Evolutionary conservation across 2,113 vertebrate genomes (phyloP).

Genomic region (Apeltes quadracus): DNA sequence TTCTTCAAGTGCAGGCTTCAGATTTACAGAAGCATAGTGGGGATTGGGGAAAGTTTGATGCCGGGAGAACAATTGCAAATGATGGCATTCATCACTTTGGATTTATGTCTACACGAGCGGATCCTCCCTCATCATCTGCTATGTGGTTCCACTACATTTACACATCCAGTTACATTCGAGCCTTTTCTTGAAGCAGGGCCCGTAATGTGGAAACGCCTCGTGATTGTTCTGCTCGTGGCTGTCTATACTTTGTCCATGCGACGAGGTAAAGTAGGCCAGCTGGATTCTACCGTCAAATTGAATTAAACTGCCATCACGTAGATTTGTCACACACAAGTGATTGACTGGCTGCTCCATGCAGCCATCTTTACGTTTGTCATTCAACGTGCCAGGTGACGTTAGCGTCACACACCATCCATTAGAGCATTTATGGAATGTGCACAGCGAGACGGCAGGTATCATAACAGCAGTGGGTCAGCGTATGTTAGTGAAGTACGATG

Average conservation of each 20-base stretch:
- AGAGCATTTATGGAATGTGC: background rate
- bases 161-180: background rate
- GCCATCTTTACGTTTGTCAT: background rate
- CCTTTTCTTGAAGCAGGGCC: background rate
- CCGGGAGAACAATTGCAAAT: background rate
- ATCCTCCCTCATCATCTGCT: background rate
- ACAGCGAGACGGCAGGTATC: background rate
- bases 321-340: background rate
- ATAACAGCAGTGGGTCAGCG: background rate
- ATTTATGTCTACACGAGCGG: background rate
- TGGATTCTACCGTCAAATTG: conserved; percentile 31
- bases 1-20: background rate
- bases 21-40: background rate
- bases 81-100: background rate
- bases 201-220: background rate
- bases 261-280: conserved; percentile 26
- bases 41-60: background rate
- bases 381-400: background rate
- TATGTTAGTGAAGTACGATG: background rate
- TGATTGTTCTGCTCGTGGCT: background rate
- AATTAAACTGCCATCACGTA: conserved; percentile 26
- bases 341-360: background rate
- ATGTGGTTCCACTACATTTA: conserved; percentile 1
- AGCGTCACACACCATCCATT: background rate
- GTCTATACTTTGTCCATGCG: conserved; percentile 9